Evolutionary conservation across 2,113 vertebrate species (phyloP).

Genomic region (Zosterops pallidus): DNA sequence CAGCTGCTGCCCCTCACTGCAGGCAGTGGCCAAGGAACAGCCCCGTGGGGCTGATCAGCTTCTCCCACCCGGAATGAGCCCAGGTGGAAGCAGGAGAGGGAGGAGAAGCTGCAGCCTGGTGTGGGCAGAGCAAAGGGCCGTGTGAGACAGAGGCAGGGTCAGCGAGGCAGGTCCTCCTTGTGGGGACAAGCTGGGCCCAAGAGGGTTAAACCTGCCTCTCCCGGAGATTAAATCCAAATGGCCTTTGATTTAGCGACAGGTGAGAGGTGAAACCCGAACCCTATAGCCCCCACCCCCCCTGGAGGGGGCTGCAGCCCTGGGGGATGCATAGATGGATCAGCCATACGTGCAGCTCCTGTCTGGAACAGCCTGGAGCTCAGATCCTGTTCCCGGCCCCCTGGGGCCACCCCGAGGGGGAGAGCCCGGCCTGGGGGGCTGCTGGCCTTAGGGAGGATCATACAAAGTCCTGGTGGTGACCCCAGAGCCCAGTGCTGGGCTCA

Average conservation of each 20-base stretch:
- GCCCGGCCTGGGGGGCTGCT: fast-evolving
- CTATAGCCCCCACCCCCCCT: neutral
- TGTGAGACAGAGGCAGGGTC: neutral
- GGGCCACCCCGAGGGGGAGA: neutral
- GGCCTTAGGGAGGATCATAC: neutral
- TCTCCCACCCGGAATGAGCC: neutral
- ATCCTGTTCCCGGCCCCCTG: neutral
- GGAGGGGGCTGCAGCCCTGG: neutral
- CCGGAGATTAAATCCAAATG: neutral
- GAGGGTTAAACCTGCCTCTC: slow-evolving; percentile 35
- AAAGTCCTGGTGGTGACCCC: neutral
- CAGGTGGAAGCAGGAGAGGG: fast-evolving
- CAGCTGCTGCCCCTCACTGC: neutral
- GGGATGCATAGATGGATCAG: slow-evolving; percentile 24
- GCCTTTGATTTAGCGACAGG: slow-evolving; percentile 38
- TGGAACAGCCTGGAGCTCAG: neutral
- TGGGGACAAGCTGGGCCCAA: neutral
- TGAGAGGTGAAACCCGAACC: slow-evolving; percentile 50
- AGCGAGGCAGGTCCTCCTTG: neutral
- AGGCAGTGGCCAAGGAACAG: fast-evolving
- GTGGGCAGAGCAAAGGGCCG: neutral
- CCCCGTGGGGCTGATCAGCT: fast-evolving
- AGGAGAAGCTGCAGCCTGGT: neutral
- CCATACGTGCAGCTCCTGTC: neutral
- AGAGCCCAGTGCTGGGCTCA: neutral